These are phyloP conservation scores for Fragum fragum DNA, from an alignment of 2,888 invertebrate genomes.

Conservation along the genomic window DNA sequence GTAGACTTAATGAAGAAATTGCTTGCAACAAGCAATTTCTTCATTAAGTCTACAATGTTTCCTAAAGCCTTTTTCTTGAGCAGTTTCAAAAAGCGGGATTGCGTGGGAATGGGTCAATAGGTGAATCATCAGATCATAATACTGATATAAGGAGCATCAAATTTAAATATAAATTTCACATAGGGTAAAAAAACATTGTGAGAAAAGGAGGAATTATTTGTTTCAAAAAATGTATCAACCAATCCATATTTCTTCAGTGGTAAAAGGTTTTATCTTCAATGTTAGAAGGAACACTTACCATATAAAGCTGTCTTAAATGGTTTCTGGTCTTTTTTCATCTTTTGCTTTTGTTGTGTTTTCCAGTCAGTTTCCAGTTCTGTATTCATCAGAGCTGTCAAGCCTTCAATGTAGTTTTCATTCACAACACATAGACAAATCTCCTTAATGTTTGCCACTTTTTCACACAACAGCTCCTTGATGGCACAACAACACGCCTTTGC, in stretches of 20 bases:
- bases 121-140: too few species aligned
- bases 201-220: too few species aligned
- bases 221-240: too few species aligned
- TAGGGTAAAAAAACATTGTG: too few species aligned
- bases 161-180: too few species aligned
- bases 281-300: too few species aligned
- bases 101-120: not conserved
- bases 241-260: too few species aligned
- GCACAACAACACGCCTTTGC: not conserved
- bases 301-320: too few species aligned
- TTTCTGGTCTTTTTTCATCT: not conserved
- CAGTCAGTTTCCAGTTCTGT: not conserved
- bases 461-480: not conserved
- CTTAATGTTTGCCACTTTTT: not conserved
- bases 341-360: not conserved
- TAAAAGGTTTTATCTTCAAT: too few species aligned
- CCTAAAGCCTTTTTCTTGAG: constrained; percentile 4
- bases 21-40: not conserved
- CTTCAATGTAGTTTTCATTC: not conserved
- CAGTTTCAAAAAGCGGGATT: not conserved
- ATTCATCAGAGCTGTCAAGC: not conserved
- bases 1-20: too few species aligned
- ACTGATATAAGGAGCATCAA: too few species aligned
- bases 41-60: not conserved
- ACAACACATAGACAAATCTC: not conserved